Percentiles rank a stretch among this genome's conserved stretches.
Evolutionary conservation across 2,113 vertebrate species (phyloP).

Genomic region (Tachuris rubrigastra): DNA sequence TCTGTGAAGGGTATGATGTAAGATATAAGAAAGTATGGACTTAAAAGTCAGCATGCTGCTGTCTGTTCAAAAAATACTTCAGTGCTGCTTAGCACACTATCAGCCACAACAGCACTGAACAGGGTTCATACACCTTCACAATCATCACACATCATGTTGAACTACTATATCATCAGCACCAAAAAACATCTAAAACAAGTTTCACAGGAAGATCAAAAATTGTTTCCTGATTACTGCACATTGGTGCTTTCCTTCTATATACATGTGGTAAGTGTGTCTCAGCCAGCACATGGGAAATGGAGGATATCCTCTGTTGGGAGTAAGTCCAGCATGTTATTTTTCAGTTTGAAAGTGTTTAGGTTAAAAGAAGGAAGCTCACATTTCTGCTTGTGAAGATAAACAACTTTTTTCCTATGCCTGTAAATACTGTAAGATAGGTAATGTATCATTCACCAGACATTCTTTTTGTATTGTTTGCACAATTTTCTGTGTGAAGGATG

Average conservation of each 20-base stretch:
- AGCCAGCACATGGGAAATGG: slow-evolving; percentile 63
- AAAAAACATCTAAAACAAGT: slow-evolving; percentile 7
- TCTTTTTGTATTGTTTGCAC: neutral
- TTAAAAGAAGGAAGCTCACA: slow-evolving; percentile 70
- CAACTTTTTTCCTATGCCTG: slow-evolving; percentile 46
- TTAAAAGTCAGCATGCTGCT: neutral
- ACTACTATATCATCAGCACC: neutral
- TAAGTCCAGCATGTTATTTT: slow-evolving; percentile 29
- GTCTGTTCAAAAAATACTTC: neutral
- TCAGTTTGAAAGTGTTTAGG: slow-evolving; percentile 60
- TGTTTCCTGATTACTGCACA: slow-evolving; percentile 56
- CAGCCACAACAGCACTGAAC: neutral
- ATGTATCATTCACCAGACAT: neutral
- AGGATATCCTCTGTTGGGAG: slow-evolving; percentile 78
- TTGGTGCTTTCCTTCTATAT: slow-evolving; percentile 17
- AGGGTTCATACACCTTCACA: neutral
- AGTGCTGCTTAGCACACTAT: neutral
- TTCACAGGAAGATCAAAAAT: slow-evolving; percentile 67
- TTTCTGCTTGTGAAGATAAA: slow-evolving; percentile 69
- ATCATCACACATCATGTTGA: neutral
- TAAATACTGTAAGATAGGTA: neutral
- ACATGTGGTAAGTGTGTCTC: neutral
- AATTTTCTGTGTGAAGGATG: neutral
- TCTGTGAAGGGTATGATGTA: neutral
- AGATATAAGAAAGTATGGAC: neutral